phyloP scores from a whole-genome alignment of 2,797 vertebrate species.

The Hydrophis major region DNA sequence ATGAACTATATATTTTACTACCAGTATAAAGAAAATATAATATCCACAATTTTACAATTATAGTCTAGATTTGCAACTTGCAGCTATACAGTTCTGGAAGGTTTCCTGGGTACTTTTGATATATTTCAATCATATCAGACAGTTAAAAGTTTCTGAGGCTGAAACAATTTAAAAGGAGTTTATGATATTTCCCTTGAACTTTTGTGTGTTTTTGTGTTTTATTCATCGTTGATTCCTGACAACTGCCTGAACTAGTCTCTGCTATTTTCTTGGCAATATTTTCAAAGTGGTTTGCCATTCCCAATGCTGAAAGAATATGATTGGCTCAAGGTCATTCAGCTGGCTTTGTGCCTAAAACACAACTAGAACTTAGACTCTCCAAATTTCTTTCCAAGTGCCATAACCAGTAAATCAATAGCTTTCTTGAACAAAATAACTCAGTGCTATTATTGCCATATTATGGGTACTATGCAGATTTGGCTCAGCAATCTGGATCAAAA shows the following conservation, averaged over 20 bases:
- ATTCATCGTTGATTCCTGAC: not conserved
- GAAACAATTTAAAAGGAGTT: not conserved
- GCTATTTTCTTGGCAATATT: not conserved
- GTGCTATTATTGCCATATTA: not conserved
- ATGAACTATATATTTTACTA: not conserved
- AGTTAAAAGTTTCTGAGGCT: not conserved
- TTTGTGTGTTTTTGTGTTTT: not conserved
- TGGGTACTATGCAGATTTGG: not conserved
- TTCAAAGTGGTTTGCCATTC: not conserved
- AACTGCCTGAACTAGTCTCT: not conserved
- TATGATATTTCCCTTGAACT: not conserved
- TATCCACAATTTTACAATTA: not conserved
- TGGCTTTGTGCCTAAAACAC: not conserved
- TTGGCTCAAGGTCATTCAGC: not conserved
- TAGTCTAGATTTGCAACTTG: not conserved
- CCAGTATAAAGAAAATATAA: not conserved
- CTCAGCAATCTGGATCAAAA: not conserved
- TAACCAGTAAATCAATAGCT: not conserved
- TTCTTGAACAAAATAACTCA: not conserved
- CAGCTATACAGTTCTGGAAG: not conserved
- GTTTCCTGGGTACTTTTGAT: not conserved
- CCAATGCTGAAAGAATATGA: not conserved
- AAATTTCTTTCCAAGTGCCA: not conserved
- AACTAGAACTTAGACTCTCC: not conserved
- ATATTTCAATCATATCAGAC: not conserved